Evolutionary conservation across 2,888 invertebrate species (phyloP).

Genomic region (Lampropteryx suffumata): DNA sequence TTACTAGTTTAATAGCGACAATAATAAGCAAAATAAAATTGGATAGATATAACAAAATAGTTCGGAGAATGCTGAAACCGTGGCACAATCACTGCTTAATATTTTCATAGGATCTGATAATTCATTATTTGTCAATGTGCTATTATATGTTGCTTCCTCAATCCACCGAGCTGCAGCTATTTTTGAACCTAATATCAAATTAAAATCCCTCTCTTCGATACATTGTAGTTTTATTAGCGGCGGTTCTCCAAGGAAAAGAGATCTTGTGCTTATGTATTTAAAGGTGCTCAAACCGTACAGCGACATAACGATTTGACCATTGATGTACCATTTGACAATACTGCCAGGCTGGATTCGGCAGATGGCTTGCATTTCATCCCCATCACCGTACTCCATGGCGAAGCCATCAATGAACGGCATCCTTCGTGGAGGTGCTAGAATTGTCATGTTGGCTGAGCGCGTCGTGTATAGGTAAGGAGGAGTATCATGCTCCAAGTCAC

Average conservation of each 20-base stretch:
- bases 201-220: slow-evolving; percentile 55
- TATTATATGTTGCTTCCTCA: slow-evolving; percentile 21
- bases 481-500: slow-evolving; percentile 67
- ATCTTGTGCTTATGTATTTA: slow-evolving; percentile 50
- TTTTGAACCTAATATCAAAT: slow-evolving; percentile 55
- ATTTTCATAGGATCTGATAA: slow-evolving; percentile 4
- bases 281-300: slow-evolving; percentile 54
- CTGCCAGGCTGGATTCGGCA: slow-evolving; percentile 62
- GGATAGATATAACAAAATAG: not conserved
- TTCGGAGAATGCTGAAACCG: slow-evolving; percentile 2
- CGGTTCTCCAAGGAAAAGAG: slow-evolving; percentile 67
- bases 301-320: slow-evolving; percentile 41
- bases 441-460: slow-evolving; percentile 63
- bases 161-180: slow-evolving; percentile 60
- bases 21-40: not conserved
- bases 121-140: not conserved
- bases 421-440: slow-evolving; percentile 57
- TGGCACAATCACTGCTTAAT: slow-evolving; percentile 5
- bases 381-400: slow-evolving; percentile 58
- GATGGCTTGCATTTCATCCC: slow-evolving; percentile 63
- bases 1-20: too few relatives aligned
- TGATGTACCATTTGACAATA: slow-evolving; percentile 71
- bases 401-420: slow-evolving; percentile 66
- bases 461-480: slow-evolving; percentile 67
- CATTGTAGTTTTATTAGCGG: slow-evolving; percentile 77